Conservation (phyloP, 2,113 vertebrate genomes). For the Sapajus apella region DNA sequence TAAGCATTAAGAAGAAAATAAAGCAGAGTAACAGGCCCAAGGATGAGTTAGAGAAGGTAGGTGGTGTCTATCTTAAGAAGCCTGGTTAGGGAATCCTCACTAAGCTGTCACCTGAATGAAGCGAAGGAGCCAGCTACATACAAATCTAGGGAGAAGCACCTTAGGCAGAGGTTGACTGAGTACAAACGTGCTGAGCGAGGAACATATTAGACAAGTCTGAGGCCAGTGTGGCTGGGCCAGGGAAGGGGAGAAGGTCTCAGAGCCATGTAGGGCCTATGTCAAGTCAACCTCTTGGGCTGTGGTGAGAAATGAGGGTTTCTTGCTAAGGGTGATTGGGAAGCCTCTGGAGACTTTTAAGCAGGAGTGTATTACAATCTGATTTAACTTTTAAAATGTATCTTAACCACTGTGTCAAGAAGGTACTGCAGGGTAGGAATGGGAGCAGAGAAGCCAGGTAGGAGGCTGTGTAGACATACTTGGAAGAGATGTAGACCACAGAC, state of each 20-base stretch:
- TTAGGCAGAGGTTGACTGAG: not conserved
- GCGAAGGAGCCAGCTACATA: not conserved
- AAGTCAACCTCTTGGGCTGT: not conserved
- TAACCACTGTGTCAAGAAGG: not conserved
- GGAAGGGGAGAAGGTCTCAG: not conserved
- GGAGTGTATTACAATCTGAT: not conserved
- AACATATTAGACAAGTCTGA: not conserved
- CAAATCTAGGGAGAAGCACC: not conserved
- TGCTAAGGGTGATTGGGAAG: not conserved
- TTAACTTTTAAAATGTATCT: not conserved
- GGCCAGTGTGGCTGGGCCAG: not conserved
- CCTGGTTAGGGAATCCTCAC: not conserved
- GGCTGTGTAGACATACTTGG: not conserved
- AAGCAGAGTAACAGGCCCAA: not conserved
- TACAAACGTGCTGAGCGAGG: not conserved
- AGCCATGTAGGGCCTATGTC: not conserved
- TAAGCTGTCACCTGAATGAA: not conserved
- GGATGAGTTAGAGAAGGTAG: not conserved
- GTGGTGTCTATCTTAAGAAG: not conserved
- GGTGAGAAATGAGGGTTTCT: not conserved
- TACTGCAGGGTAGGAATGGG: not conserved
- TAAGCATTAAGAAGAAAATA: constrained; percentile 12
- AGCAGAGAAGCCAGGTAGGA: not conserved
- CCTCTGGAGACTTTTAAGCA: not conserved
- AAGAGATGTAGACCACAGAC: not conserved